Conservation (phyloP, 1,140 invertebrate species). For the Coenobita brevimanus region DNA sequence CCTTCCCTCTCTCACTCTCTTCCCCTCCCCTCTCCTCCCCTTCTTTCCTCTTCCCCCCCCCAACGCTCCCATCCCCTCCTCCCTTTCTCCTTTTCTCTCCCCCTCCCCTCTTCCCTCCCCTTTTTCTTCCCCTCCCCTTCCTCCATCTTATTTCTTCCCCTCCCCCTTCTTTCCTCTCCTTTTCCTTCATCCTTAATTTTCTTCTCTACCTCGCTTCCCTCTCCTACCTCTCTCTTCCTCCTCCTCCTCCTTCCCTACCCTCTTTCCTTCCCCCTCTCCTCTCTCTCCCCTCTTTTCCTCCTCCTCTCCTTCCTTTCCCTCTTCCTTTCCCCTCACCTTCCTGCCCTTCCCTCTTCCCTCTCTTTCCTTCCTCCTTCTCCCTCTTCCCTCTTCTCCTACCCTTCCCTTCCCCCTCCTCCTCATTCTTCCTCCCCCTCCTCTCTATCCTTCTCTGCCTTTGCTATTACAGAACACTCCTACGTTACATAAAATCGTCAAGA, state of each 20-base stretch:
- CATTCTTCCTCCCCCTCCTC: background rate
- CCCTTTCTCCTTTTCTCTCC: too few relatives aligned
- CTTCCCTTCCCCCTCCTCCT: background rate
- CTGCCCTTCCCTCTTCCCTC: too few relatives aligned
- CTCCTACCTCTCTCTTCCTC: background rate
- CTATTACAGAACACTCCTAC: background rate
- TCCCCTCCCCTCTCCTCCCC: background rate
- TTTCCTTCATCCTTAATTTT: background rate
- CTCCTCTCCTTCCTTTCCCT: background rate
- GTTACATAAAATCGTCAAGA: background rate
- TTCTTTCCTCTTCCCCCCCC: background rate
- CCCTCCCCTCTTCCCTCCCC: background rate
- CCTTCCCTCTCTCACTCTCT: conserved; percentile 5
- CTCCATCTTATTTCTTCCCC: background rate
- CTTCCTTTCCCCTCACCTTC: background rate
- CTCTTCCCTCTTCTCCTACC: too few relatives aligned
- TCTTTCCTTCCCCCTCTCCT: background rate
- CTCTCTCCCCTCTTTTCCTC: background rate
- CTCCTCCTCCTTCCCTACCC: background rate
- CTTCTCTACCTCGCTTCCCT: background rate
- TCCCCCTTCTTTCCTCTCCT: background rate
- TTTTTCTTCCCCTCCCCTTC: background rate
- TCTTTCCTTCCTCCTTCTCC: background rate
- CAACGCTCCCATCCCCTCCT: too few relatives aligned
- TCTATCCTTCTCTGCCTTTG: background rate